phyloP scores from a whole-genome alignment of 2,113 vertebrate genomes.

The Irena cyanogastra region DNA sequence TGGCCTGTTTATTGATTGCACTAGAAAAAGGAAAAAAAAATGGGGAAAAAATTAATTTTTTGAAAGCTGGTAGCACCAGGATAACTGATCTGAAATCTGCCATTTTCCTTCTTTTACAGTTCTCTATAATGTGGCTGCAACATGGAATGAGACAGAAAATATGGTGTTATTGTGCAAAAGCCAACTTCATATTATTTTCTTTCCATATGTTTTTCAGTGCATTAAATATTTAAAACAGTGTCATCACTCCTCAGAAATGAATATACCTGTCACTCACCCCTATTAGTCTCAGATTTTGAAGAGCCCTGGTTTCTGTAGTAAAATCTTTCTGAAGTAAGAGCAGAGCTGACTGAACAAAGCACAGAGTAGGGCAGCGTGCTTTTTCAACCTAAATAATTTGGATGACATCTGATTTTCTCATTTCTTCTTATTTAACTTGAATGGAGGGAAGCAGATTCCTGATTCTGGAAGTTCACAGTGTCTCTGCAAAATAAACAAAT shows the following conservation, averaged over 20 bases:
- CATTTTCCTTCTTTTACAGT: not conserved
- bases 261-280: slow-evolving; percentile 5
- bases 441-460: not conserved
- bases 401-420: not conserved
- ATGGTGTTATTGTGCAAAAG: slow-evolving; percentile 1
- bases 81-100: not conserved
- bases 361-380: rapidly evolving
- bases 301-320: not conserved
- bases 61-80: not conserved
- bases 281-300: not conserved
- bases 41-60: not conserved
- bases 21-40: not conserved
- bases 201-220: slow-evolving; percentile 31
- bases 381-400: not conserved
- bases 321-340: not conserved
- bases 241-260: not conserved
- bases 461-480: not conserved
- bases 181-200: slow-evolving; percentile 38
- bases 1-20: slow-evolving; percentile 58
- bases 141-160: slow-evolving; percentile 11
- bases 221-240: slow-evolving; percentile 34
- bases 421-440: not conserved
- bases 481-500: too few species aligned
- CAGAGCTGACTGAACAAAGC: not conserved
- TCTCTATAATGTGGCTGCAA: not conserved